These are phyloP conservation scores for Homarus americanus DNA, from an alignment of 1,140 invertebrate genomes.

Conservation along the genomic window DNA sequence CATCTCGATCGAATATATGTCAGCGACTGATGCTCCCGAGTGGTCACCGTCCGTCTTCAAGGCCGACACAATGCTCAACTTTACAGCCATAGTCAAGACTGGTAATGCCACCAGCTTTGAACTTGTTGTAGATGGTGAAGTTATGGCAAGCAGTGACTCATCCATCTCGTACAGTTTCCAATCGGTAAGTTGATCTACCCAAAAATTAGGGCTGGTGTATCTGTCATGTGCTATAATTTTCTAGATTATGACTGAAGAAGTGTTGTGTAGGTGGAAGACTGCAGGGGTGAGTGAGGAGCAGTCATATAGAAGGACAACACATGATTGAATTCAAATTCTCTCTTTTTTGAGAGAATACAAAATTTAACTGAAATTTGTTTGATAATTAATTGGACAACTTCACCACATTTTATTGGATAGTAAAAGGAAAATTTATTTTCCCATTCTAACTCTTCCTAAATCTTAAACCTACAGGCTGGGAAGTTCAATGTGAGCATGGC, in stretches of 20 bases:
- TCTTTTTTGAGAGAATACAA: no score
- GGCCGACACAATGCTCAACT: background rate
- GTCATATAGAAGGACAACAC: no score
- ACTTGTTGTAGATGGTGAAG: background rate
- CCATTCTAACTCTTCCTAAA: no score
- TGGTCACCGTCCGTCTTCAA: slow-evolving; percentile 28
- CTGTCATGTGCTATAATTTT: background rate
- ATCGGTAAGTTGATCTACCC: background rate
- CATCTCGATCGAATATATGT: background rate
- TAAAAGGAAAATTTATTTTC: no score
- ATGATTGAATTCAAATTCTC: no score
- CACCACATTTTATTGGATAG: no score
- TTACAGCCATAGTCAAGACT: slow-evolving; percentile 14
- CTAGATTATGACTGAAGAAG: background rate
- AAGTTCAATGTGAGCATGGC: slow-evolving; percentile 30
- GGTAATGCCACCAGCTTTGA: slow-evolving; percentile 2
- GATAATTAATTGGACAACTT: no score
- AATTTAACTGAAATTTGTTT: no score
- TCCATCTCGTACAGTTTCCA: slow-evolving; percentile 19
- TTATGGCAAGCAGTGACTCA: background rate
- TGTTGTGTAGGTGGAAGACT: background rate
- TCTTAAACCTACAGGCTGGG: slow-evolving; percentile 20
- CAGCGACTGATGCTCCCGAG: background rate
- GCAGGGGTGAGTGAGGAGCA: background rate
- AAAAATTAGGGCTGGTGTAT: background rate